phyloP scores from a whole-genome alignment of 2,113 vertebrate genomes.

The Puffinus mauretanicus region DNA sequence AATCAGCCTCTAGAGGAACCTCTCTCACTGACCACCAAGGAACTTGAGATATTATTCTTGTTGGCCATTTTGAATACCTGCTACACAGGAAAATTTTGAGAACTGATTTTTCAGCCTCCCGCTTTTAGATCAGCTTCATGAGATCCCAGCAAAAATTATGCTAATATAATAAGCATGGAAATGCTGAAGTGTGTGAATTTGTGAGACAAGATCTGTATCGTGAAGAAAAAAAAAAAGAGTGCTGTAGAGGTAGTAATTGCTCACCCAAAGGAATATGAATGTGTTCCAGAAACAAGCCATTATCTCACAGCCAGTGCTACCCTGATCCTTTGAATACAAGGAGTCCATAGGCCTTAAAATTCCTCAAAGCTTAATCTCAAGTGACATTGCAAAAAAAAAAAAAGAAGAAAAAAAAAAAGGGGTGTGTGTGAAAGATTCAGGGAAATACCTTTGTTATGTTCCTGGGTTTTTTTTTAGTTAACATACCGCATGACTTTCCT shows the following conservation, averaged over 20 bases:
- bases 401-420: constrained; percentile 19
- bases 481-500: constrained; percentile 49
- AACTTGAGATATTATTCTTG: background rate
- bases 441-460: constrained; percentile 66
- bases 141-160: background rate
- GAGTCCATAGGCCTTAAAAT: background rate
- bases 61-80: background rate
- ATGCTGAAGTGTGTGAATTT: background rate
- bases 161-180: background rate
- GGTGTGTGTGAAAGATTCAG: constrained; percentile 15
- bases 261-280: background rate
- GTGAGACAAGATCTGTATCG: background rate
- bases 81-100: background rate
- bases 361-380: background rate
- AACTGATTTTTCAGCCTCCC: background rate
- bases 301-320: background rate
- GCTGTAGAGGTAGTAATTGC: background rate
- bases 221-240: background rate
- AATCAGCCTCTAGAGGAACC: background rate
- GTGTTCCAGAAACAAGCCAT: background rate
- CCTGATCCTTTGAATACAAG: background rate
- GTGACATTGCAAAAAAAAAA: background rate
- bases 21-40: background rate
- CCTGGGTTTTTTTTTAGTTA: background rate
- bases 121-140: background rate